Base-by-base conservation (phyloP, 2,888 invertebrate genomes). In the Zaprionus lineosus region DNA sequence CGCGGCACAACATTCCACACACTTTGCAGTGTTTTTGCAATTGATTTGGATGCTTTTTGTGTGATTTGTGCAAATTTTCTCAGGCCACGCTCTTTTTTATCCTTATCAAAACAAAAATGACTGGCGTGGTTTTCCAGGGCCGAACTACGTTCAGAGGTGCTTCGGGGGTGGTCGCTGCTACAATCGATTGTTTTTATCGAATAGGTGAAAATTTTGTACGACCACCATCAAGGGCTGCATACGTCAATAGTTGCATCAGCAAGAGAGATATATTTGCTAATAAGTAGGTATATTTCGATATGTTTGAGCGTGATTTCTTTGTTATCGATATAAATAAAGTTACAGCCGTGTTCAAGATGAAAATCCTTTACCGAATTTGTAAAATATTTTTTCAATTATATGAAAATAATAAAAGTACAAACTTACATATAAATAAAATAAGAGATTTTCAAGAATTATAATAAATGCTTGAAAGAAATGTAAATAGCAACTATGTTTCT, bases 41-140 rank as follows among this genome's bases (percentile, higher is more conserved):
- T 70, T 55, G 47, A 56, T 77, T 73, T 68, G 64, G 57, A 50
- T 50, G 72, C 63, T 84, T 86, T 77, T 73, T 70, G 41, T 63
- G 29, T 53, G 43, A 53, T 74, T 64, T 81, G 59, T 58, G 65
- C 65, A 68, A 74, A 67, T 66, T 84, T 78, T 84, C 71, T 70
- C 70, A 87, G 76, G 83, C 77, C 85, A 86, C 77, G 85, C 86
- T 87, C 88, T 83, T 78, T 78, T 77, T 77, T 86, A 87, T 86
- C 86, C 85, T 81, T 88, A 88, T 88, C 88, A 87, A 86, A 87
- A 87, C 87, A 87, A 88, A 77, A 87, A 77, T 85, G 84, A 79
- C 85, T 81, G 84, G 86, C 84, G 79, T 79, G 79, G 79, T 79
- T 79, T 77, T 74, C 71, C 72, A 84, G 78, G 78, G 78, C 64